phyloP scores from a whole-genome alignment of 2,113 vertebrate genomes.

The Sus scrofa region DNA sequence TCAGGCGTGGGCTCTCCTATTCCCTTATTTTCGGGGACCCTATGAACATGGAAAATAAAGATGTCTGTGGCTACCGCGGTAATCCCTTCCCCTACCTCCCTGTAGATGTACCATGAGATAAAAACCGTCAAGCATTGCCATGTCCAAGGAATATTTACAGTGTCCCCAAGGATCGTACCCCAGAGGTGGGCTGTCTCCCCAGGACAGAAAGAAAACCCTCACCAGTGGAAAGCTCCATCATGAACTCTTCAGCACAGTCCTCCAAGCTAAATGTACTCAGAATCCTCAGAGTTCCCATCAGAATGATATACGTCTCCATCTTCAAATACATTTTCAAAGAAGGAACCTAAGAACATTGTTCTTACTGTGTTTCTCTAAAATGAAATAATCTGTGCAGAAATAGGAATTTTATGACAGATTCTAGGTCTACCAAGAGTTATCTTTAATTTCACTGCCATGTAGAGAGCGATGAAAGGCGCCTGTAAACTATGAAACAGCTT shows the following conservation, averaged over 20 bases:
- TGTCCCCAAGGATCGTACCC: not conserved
- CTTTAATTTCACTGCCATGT: constrained; percentile 57
- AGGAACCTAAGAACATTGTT: not conserved
- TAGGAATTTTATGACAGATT: constrained; percentile 40
- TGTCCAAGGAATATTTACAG: not conserved
- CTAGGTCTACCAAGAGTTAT: constrained; percentile 19
- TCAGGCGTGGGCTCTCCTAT: not conserved
- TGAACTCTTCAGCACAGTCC: not conserved
- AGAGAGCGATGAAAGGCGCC: constrained; percentile 3
- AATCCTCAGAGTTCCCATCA: not conserved
- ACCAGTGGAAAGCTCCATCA: not conserved
- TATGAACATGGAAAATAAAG: not conserved
- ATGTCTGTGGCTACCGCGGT: not conserved
- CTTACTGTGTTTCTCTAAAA: constrained; percentile 48
- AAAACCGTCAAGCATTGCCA: not conserved
- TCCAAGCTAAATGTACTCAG: not conserved
- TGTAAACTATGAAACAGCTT: not conserved
- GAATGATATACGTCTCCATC: not conserved
- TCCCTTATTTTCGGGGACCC: not conserved
- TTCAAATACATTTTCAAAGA: constrained; percentile 44
- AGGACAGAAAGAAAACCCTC: not conserved
- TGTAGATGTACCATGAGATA: not conserved
- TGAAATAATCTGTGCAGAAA: constrained; percentile 33
- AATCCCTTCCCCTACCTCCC: not conserved
- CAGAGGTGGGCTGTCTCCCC: not conserved